phyloP scores from a whole-genome alignment of 2,888 invertebrate species.

The Augochlorella aurata region DNA sequence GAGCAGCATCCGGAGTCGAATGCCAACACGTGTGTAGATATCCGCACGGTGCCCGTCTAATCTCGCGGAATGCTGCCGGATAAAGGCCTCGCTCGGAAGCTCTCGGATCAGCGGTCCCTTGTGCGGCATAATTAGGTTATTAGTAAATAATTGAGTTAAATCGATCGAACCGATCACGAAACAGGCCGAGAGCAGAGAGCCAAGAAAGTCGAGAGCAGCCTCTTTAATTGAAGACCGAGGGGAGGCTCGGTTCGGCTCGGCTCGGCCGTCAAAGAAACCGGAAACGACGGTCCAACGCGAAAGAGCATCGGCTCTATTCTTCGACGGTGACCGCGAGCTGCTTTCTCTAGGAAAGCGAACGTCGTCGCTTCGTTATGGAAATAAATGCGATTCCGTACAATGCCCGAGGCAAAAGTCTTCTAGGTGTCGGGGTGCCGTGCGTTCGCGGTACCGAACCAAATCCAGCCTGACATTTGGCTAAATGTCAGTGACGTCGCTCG shows the following conservation, averaged over 20 bases:
- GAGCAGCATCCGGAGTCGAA: neutral
- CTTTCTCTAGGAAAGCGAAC: neutral
- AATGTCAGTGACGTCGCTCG: neutral
- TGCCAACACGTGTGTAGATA: neutral
- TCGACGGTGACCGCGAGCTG: neutral
- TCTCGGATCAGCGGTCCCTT: conserved; percentile 7
- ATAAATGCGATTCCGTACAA: too few relatives aligned
- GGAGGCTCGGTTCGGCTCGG: neutral
- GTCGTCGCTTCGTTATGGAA: too few relatives aligned
- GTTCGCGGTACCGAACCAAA: neutral
- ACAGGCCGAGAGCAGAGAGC: neutral
- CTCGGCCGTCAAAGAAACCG: neutral
- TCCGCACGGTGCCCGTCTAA: conserved; percentile 2
- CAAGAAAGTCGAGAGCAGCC: neutral
- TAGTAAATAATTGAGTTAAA: conserved; percentile 41
- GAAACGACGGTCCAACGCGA: neutral
- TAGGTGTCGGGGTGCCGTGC: too few relatives aligned
- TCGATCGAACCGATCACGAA: conserved; percentile 24
- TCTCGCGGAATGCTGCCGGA: conserved; percentile 19
- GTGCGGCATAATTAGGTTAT: conserved; percentile 41
- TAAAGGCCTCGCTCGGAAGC: neutral
- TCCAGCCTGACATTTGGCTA: conserved; percentile 8
- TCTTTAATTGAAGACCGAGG: neutral
- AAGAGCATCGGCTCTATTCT: too few relatives aligned
- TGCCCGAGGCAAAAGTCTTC: too few relatives aligned